Percentiles rank a stretch among this genome's conserved stretches.
phyloP scores from a whole-genome alignment of 2,113 vertebrate species.

The Thalassoma bifasciatum region DNA sequence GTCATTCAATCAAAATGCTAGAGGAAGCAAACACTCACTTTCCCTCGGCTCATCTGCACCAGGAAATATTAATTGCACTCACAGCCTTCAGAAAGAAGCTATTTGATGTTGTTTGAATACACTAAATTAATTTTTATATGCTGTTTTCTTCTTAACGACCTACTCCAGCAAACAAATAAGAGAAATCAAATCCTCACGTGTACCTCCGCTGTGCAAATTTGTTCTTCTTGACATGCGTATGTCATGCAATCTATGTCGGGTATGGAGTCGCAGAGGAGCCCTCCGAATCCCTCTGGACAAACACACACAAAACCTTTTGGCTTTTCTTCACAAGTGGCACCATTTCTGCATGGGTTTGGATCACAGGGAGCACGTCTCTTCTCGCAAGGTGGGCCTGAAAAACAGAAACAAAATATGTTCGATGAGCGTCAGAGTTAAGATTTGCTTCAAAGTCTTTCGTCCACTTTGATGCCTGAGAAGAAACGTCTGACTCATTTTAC shows the following conservation, averaged over 20 bases:
- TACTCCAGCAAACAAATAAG: conserved; percentile 54
- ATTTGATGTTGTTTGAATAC: conserved; percentile 71
- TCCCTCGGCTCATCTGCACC: conserved; percentile 66
- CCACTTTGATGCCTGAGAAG: conserved; percentile 7
- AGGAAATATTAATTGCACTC: conserved; percentile 73
- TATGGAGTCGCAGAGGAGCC: conserved; percentile 73
- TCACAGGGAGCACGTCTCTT: conserved; percentile 63
- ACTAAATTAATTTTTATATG: conserved; percentile 64
- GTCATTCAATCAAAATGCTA: conserved; percentile 72
- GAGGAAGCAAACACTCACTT: conserved; percentile 46
- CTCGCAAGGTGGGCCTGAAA: conserved; percentile 84
- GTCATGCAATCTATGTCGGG: conserved; percentile 67
- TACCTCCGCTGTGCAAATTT: conserved; percentile 62
- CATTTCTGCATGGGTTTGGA: conserved; percentile 83
- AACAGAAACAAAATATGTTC: neutral
- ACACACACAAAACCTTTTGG: conserved; percentile 72
- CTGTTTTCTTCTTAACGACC: conserved; percentile 61
- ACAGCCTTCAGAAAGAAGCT: conserved; percentile 69
- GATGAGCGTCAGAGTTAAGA: neutral
- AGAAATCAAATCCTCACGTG: conserved; percentile 80
- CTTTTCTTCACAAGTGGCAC: conserved; percentile 71
- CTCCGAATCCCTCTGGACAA: conserved; percentile 75
- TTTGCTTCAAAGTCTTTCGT: conserved; percentile 17
- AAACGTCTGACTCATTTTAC: conserved; percentile 18
- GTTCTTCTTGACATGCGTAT: conserved; percentile 75